phyloP scores from a whole-genome alignment of 1,140 invertebrate genomes.

The Varroa destructor region DNA sequence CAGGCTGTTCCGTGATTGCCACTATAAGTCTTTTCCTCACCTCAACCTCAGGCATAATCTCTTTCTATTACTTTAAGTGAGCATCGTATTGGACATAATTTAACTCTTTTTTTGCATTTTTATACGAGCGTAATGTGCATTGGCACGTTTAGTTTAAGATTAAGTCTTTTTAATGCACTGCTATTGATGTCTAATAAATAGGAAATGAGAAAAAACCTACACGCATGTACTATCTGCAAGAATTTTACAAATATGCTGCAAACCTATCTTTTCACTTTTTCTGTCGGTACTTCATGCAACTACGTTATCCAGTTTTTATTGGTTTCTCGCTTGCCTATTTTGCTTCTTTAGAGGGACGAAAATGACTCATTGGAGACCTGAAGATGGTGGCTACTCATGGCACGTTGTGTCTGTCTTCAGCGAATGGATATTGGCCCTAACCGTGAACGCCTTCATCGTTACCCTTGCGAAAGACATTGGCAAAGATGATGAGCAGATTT shows the following conservation, averaged over 20 bases:
- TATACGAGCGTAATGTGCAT: no score
- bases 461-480: neutral
- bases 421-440: neutral
- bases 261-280: no score
- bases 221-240: no score
- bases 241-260: no score
- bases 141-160: no score
- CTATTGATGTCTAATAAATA: no score
- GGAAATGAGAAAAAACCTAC: no score
- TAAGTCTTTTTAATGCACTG: no score
- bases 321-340: no score
- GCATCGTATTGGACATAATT: neutral
- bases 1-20: neutral
- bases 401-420: neutral
- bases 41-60: neutral
- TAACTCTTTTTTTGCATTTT: no score
- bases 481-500: neutral
- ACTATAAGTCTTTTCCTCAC: neutral
- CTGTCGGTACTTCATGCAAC: no score
- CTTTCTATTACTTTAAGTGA: neutral
- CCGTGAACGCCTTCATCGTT: constrained; percentile 7
- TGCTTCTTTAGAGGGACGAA: neutral
- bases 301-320: no score
- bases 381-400: neutral
- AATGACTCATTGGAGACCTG: neutral